Evolutionary conservation across 2,113 vertebrate species (phyloP), one percentile per base, ranked within the genome.

Genomic region (Colius striatus): DNA sequence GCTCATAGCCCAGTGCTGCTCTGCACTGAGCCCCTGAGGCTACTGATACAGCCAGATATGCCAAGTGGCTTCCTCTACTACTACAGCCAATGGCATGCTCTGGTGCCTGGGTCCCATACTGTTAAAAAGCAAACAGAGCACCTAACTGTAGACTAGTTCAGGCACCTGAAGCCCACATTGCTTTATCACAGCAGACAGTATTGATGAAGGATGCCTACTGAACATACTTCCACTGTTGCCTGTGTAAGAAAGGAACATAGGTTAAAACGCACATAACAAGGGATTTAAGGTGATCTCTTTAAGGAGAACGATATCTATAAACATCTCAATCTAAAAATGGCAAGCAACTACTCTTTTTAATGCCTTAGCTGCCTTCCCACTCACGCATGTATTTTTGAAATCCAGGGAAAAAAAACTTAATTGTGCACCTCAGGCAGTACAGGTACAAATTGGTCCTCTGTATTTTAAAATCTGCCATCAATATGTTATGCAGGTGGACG

Each of bases 401-500:
- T 60, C 17, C 43, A 84, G 48, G 32, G 41, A 19, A 67, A 89
- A 89, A 66, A 81, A 78, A 4, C 15, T 62, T 55, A 62, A 74
- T 93, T 3, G 1, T 53, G 48, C 29, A 74, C 43, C 13, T 87
- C 71, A 83, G 60, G 62, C 29, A 67, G 32, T 36, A 34, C 17
- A 79, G 55, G 51, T 74, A 85, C 71, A 93, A 83, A 86, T 8
- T 60, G 23, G 43, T 77, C 41, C 55, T 47, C 71, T 74, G 32
- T 91, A 29, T 74, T 85, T 91, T 83, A 88, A 91, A 90, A 88
- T 13, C 14, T 77, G 36, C 67, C 60, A 48, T 67, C 90, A 91
- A 86, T 88, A 63, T 54, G 38, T 77, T 76, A 76, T 67, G 45
- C 91, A 83, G 71, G 84, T 90, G 79, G 89, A 90, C 15, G 2